phyloP scores from a whole-genome alignment of 2,888 invertebrate species.

The Tillus elongatus region DNA sequence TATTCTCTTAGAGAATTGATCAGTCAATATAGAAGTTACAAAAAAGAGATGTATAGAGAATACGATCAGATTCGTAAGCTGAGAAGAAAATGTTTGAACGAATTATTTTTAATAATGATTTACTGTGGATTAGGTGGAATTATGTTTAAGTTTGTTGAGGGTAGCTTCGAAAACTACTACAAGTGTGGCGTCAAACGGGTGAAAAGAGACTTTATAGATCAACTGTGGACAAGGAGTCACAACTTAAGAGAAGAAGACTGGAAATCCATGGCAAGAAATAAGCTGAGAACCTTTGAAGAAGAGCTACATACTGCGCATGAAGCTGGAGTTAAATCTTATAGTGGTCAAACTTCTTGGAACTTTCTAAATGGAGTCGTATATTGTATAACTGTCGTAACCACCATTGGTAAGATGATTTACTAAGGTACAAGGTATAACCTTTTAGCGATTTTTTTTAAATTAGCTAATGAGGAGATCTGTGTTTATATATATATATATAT shows the following conservation, averaged over 20 bases:
- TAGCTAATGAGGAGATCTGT: no score
- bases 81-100: constrained; percentile 58
- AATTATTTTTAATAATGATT: constrained; percentile 59
- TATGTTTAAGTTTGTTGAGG: constrained; percentile 73
- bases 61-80: constrained; percentile 47
- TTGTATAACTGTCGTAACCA: constrained; percentile 78
- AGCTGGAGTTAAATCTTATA: constrained; percentile 73
- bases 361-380: constrained; percentile 81
- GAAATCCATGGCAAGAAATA: constrained; percentile 75
- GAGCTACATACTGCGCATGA: constrained; percentile 77
- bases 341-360: constrained; percentile 78
- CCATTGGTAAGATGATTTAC: constrained; percentile 63
- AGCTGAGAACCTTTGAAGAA: constrained; percentile 75
- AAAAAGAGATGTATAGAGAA: constrained; percentile 49
- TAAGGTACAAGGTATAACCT: constrained; percentile 1
- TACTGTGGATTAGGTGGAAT: constrained; percentile 70
- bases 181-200: constrained; percentile 83
- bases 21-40: constrained; percentile 51
- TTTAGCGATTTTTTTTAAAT: neutral
- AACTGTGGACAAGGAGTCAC: constrained; percentile 73
- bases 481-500: neutral
- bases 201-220: constrained; percentile 76
- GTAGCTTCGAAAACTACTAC: constrained; percentile 74
- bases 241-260: constrained; percentile 80
- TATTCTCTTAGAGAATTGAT: constrained; percentile 40